Conservation (phyloP, 2,888 invertebrate species). For the Automeris io region DNA sequence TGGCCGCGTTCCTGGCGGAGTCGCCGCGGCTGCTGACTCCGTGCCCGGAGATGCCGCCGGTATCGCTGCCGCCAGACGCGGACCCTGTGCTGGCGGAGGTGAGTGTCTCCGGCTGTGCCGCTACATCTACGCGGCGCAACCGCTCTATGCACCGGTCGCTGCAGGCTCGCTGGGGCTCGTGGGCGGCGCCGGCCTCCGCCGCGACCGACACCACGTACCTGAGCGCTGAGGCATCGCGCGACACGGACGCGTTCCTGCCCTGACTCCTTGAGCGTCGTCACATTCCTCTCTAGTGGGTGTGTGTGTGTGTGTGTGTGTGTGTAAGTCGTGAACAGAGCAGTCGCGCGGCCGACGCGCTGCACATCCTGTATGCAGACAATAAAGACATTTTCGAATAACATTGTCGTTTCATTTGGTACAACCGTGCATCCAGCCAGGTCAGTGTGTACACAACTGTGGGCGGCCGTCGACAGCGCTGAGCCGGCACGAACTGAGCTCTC, state of each 20-base stretch:
- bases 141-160: conserved; percentile 2
- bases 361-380: too few species aligned
- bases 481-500: too few species aligned
- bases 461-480: too few species aligned
- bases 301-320: too few species aligned
- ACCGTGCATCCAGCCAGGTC: too few species aligned
- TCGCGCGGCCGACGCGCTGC: conserved; percentile 13
- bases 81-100: conserved; percentile 36
- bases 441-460: too few species aligned
- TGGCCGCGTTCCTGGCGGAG: conserved; percentile 88
- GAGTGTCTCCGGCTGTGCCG: neutral
- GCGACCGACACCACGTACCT: conserved; percentile 53
- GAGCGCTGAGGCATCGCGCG: conserved; percentile 40
- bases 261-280: conserved; percentile 2
- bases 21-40: conserved; percentile 86
- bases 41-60: conserved; percentile 85
- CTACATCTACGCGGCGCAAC: neutral
- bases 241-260: conserved; percentile 30
- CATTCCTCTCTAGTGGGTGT: neutral
- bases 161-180: conserved; percentile 51
- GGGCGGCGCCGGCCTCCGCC: conserved; percentile 49
- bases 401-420: too few species aligned
- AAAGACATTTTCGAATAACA: too few species aligned
- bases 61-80: conserved; percentile 83
- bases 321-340: conserved; percentile 4